These are phyloP conservation scores for Dryas iulia DNA, from an alignment of 1,140 invertebrate genomes.

Conservation along the genomic window DNA sequence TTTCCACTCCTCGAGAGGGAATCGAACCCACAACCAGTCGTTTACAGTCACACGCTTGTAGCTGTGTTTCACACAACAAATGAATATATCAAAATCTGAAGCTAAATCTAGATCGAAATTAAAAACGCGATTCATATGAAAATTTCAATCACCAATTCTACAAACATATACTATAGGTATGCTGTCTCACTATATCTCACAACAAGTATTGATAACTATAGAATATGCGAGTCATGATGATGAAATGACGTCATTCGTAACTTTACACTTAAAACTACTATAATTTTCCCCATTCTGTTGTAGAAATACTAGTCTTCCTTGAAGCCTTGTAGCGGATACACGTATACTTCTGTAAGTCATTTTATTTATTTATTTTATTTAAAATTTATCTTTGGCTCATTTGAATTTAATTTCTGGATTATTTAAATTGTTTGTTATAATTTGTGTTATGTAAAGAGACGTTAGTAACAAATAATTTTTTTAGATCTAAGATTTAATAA, in stretches of 20 bases:
- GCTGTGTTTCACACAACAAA: too few species aligned
- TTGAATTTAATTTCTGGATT: too few species aligned
- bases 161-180: neutral
- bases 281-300: neutral
- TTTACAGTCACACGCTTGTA: too few species aligned
- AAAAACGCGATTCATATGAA: neutral
- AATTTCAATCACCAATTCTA: neutral
- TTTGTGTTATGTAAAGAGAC: too few species aligned
- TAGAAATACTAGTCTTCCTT: neutral
- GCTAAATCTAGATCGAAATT: neutral
- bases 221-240: neutral
- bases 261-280: neutral
- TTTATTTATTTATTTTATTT: neutral
- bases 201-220: neutral
- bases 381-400: too few species aligned
- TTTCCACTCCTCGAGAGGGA: too few species aligned
- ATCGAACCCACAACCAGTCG: too few species aligned
- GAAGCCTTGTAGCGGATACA: neutral
- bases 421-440: too few species aligned
- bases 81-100: neutral
- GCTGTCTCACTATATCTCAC: neutral
- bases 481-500: too few species aligned
- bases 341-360: neutral
- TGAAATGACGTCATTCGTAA: neutral
- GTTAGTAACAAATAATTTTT: too few species aligned